Conservation (phyloP, 2,797 vertebrate species). For the Rhinella marina region DNA sequence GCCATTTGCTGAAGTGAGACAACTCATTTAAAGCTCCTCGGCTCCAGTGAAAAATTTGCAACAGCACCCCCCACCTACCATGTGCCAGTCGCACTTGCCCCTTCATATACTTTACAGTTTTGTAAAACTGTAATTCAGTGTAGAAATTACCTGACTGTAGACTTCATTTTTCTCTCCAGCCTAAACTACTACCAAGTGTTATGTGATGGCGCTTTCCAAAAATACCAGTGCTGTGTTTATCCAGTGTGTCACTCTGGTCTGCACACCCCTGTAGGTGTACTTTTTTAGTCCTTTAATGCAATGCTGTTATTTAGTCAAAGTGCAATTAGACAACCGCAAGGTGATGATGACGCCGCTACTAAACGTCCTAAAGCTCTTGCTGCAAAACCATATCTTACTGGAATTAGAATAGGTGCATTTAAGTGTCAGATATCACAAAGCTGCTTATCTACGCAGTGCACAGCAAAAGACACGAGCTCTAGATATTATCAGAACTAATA, state of each 20-base stretch:
- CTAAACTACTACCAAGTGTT: not conserved
- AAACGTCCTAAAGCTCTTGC: not conserved
- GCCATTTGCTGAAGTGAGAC: too few relatives aligned
- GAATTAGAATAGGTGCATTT: slow-evolving; percentile 30
- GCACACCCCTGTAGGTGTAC: not conserved
- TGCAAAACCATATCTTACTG: slow-evolving; percentile 19
- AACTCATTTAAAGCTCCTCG: too few relatives aligned
- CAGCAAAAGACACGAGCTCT: not conserved
- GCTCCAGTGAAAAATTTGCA: too few relatives aligned
- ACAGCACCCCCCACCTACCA: too few relatives aligned
- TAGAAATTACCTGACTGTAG: not conserved
- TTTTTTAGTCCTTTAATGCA: slow-evolving; percentile 3
- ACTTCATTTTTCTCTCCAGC: not conserved
- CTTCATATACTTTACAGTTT: not conserved
- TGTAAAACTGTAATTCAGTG: not conserved
- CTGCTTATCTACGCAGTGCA: slow-evolving; percentile 12
- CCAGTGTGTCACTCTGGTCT: not conserved
- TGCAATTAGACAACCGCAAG: slow-evolving; percentile 42
- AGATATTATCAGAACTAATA: not conserved
- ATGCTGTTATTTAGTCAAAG: slow-evolving; percentile 30
- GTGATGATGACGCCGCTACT: slow-evolving; percentile 29
- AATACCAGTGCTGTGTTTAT: slow-evolving; percentile 1
- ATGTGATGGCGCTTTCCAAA: not conserved
- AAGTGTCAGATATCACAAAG: slow-evolving; percentile 46
- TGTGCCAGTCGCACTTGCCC: too few relatives aligned